phyloP scores from a whole-genome alignment of 2,797 vertebrate species.

The Enoplosus armatus region DNA sequence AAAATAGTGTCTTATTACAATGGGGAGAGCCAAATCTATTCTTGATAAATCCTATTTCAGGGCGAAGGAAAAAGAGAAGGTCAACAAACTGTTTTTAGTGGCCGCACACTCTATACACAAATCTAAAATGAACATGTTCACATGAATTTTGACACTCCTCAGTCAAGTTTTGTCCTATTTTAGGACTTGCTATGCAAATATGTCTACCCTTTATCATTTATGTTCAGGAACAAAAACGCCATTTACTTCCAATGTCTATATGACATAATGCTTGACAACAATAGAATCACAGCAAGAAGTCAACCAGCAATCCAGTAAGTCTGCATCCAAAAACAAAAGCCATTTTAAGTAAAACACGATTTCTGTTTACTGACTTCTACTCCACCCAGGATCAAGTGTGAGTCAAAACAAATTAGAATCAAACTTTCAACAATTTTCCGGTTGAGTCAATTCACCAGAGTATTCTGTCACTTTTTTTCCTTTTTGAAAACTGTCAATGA shows the following conservation, averaged over 20 bases:
- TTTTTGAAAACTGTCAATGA: constrained; percentile 7
- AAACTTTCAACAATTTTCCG: neutral
- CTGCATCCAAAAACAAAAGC: neutral
- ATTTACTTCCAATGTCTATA: no score
- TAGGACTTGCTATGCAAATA: neutral
- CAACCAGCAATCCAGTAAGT: neutral
- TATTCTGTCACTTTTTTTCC: neutral
- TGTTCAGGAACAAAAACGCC: neutral
- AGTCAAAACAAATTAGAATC: neutral
- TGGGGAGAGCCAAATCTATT: constrained; percentile 51
- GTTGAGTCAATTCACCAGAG: neutral
- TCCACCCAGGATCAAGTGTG: neutral
- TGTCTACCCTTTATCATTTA: neutral
- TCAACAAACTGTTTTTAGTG: constrained; percentile 37
- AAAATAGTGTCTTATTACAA: constrained; percentile 80
- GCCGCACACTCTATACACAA: neutral
- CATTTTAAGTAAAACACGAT: neutral
- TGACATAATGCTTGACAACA: neutral
- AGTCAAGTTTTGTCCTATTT: neutral
- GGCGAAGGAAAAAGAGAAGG: constrained; percentile 49
- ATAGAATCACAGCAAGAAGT: neutral
- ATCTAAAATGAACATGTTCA: neutral
- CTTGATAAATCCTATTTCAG: constrained; percentile 66
- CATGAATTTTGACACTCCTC: neutral
- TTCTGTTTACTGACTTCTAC: neutral